Conservation (phyloP, 2,888 invertebrate genomes). For the Papilio demoleus region DNA sequence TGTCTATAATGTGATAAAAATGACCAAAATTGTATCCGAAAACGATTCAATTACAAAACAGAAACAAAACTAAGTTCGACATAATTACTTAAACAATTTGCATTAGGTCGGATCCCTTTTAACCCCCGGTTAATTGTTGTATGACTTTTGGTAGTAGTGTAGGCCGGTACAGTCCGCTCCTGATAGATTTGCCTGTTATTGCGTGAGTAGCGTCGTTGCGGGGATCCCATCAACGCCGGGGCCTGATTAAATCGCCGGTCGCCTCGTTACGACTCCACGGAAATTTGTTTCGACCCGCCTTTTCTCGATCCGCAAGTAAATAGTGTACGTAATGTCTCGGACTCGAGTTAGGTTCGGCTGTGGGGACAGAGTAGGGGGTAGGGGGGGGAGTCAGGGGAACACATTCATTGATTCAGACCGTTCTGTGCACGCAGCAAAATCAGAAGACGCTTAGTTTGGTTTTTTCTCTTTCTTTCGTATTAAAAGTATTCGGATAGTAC, state of each 20-base stretch:
- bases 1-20: neutral
- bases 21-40: neutral
- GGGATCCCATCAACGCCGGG: slow-evolving; percentile 70
- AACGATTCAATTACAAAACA: neutral
- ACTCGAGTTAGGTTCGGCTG: neutral
- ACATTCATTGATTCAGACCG: slow-evolving; percentile 35
- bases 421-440: slow-evolving; percentile 31
- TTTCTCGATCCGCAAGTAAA: slow-evolving; percentile 60
- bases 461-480: neutral
- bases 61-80: neutral
- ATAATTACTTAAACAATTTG: neutral
- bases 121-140: neutral
- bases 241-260: slow-evolving; percentile 74
- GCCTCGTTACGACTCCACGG: slow-evolving; percentile 64
- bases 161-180: slow-evolving; percentile 49
- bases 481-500: no score
- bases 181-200: slow-evolving; percentile 62
- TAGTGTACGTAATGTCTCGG: slow-evolving; percentile 51
- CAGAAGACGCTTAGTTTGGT: slow-evolving; percentile 1
- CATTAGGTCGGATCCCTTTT: neutral
- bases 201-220: slow-evolving; percentile 54
- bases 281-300: slow-evolving; percentile 65
- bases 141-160: slow-evolving; percentile 36
- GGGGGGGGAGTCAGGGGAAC: slow-evolving; percentile 3
- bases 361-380: neutral